These are phyloP conservation scores for Amphiprion ocellaris DNA, from an alignment of 2,113 vertebrate species.

Conservation along the genomic window DNA sequence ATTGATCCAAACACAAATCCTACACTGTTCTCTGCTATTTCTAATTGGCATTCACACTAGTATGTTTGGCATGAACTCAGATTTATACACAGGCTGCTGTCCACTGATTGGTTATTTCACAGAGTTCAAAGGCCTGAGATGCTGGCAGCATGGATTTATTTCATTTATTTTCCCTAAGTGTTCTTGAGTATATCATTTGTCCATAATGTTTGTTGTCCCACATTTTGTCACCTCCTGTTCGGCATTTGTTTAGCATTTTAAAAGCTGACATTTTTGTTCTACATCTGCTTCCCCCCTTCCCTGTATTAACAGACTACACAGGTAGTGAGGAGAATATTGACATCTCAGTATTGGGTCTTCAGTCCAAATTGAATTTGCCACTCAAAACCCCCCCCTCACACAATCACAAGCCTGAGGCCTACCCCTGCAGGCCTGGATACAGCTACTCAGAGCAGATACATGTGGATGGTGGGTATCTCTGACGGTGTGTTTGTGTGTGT, in stretches of 20 bases:
- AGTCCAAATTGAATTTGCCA: slow-evolving; percentile 87
- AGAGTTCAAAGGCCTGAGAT: slow-evolving; percentile 18
- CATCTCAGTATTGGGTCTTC: slow-evolving; percentile 84
- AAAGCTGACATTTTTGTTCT: slow-evolving; percentile 71
- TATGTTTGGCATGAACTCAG: slow-evolving; percentile 38
- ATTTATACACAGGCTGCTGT: not conserved
- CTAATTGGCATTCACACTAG: slow-evolving; percentile 1
- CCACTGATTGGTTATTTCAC: slow-evolving; percentile 33
- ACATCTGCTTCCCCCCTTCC: slow-evolving; percentile 77
- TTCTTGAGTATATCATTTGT: slow-evolving; percentile 41
- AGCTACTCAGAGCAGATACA: slow-evolving; percentile 87
- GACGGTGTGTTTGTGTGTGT: slow-evolving; percentile 30
- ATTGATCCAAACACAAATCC: slow-evolving; percentile 12
- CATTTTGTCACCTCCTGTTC: slow-evolving; percentile 49
- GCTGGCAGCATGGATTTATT: not conserved
- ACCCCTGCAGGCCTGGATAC: slow-evolving; percentile 85
- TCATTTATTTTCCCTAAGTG: slow-evolving; percentile 30
- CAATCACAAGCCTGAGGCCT: slow-evolving; percentile 84
- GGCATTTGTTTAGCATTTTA: slow-evolving; percentile 58
- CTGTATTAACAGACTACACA: slow-evolving; percentile 87
- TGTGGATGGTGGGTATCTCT: slow-evolving; percentile 84
- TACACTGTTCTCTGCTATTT: not conserved
- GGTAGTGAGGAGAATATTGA: slow-evolving; percentile 91
- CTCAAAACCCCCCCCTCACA: slow-evolving; percentile 84
- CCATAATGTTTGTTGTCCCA: slow-evolving; percentile 62